These are phyloP conservation scores for Hemicordylus capensis DNA, from an alignment of 2,113 vertebrate genomes.

Conservation along the genomic window DNA sequence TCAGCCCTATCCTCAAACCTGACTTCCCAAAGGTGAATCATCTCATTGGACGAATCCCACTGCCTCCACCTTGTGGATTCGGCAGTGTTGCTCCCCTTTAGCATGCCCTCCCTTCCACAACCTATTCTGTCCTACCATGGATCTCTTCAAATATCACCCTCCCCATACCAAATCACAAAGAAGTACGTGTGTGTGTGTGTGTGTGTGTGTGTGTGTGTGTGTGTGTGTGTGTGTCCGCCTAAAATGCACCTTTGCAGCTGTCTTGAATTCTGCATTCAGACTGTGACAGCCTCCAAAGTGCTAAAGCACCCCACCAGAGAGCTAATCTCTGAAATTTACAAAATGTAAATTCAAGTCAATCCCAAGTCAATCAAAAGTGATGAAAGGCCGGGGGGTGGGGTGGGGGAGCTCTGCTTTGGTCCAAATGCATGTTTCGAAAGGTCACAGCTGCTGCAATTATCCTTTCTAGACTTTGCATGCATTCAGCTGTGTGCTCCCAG, in stretches of 20 bases:
- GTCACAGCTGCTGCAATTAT: slow-evolving; percentile 77
- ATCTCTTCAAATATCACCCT: not conserved
- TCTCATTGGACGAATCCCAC: no score
- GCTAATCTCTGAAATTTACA: slow-evolving; percentile 68
- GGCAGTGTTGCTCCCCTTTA: no score
- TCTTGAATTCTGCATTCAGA: slow-evolving; percentile 19
- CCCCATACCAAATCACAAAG: not conserved
- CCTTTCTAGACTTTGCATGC: slow-evolving; percentile 67
- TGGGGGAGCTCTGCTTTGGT: slow-evolving; percentile 48
- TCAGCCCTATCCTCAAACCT: no score
- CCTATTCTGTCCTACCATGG: not conserved
- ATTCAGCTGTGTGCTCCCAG: slow-evolving; percentile 60
- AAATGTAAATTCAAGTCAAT: slow-evolving; percentile 70
- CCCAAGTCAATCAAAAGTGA: slow-evolving; percentile 74
- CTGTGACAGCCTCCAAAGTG: accelerated
- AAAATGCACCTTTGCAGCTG: not conserved
- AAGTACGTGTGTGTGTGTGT: no score
- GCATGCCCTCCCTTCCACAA: not conserved
- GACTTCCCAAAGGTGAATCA: no score
- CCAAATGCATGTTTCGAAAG: slow-evolving; percentile 75
- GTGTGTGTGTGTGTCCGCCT: no score
- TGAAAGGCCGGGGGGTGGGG: slow-evolving; percentile 54
- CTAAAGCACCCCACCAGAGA: slow-evolving; percentile 35
- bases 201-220: no score
- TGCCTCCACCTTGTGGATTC: no score